phyloP scores from a whole-genome alignment of 1,140 invertebrate species.

The Monomorium pharaonis region DNA sequence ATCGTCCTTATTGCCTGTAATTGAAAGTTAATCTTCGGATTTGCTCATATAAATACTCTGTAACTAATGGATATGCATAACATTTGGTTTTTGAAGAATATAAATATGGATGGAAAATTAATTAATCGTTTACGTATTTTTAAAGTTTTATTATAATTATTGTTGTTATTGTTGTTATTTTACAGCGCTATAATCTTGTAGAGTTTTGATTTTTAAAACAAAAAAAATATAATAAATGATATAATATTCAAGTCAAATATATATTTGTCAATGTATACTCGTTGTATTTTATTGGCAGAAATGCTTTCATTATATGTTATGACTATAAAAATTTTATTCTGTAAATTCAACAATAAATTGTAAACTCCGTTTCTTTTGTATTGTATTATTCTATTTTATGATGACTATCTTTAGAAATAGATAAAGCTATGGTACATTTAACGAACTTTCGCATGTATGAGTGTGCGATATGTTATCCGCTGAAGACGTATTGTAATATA shows the following conservation, averaged over 20 bases:
- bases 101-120: not conserved
- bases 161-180: too few species aligned
- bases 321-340: constrained; percentile 9
- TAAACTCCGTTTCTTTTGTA: not conserved
- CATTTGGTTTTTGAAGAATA: not conserved
- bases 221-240: too few species aligned
- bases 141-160: not conserved
- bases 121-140: not conserved
- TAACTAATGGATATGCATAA: not conserved
- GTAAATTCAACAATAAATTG: not conserved
- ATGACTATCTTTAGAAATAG: not conserved
- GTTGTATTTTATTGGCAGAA: not conserved
- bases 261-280: too few species aligned
- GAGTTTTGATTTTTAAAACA: not conserved
- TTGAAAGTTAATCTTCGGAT: constrained; percentile 15
- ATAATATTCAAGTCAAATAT: too few species aligned
- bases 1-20: constrained; percentile 3
- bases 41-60: not conserved
- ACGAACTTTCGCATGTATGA: not conserved
- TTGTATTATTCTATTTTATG: not conserved
- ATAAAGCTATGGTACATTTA: not conserved
- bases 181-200: not conserved
- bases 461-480: not conserved
- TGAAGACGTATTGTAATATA: not conserved
- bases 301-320: too few species aligned